phyloP scores from a whole-genome alignment of 1,140 invertebrate genomes.

The Phymastichus coffea region DNA sequence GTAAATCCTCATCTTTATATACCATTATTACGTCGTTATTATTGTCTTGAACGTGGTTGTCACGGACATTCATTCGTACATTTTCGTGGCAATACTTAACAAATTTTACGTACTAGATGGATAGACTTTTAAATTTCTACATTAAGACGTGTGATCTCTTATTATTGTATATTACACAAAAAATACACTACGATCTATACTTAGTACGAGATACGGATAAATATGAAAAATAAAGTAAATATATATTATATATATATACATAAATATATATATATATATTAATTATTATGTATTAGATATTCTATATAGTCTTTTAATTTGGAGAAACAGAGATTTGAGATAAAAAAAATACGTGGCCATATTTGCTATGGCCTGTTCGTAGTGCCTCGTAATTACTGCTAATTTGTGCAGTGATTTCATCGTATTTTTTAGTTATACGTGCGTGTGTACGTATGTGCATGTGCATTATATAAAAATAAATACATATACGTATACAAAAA shows the following conservation, averaged over 20 bases:
- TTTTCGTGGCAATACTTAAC: constrained; percentile 56
- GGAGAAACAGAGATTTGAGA: constrained; percentile 47
- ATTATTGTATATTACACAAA: constrained; percentile 56
- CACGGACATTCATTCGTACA: constrained; percentile 45
- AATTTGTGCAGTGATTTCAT: constrained; percentile 53
- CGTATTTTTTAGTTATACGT: constrained; percentile 47
- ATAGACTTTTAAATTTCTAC: constrained; percentile 58
- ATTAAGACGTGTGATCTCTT: constrained; percentile 59
- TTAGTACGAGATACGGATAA: constrained; percentile 44
- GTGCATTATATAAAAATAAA: constrained; percentile 27
- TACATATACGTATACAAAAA: constrained; percentile 35
- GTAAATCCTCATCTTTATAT: constrained; percentile 1
- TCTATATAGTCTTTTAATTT: constrained; percentile 56
- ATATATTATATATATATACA: constrained; percentile 10
- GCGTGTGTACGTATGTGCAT: constrained; percentile 25
- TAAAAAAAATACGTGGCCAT: constrained; percentile 54
- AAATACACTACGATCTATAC: constrained; percentile 45
- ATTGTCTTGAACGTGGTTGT: constrained; percentile 38
- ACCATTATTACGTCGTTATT: constrained; percentile 15
- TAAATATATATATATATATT: constrained; percentile 36
- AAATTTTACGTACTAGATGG: constrained; percentile 51
- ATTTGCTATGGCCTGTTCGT: constrained; percentile 57
- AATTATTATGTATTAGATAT: constrained; percentile 47
- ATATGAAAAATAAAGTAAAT: constrained; percentile 16
- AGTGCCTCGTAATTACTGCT: constrained; percentile 59